Evolutionary conservation across 2,797 vertebrate species (phyloP), one percentile per base, ranked within the genome.

Genomic region (Neosilurus hyrtlii): DNA sequence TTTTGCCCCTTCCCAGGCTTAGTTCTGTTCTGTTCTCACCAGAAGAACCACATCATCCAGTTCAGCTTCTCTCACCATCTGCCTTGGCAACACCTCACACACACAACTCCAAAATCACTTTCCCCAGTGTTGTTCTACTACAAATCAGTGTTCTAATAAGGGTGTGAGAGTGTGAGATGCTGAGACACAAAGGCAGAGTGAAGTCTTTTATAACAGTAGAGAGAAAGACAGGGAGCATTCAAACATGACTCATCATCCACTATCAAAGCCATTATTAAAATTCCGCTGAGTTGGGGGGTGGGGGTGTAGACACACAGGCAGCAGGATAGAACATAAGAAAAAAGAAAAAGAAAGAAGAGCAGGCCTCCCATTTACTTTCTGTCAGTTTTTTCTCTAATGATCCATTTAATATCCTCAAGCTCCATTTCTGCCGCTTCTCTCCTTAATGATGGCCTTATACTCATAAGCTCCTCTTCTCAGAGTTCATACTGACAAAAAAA

Each of bases 181-280:
- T 70, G 78, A 62, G 56, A 9, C 43, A 63, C 43, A n/a, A 66
- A 54, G 12, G 37, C 22, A 57, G 35, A 70, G 15, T 54, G 57
- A 68, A 79, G 20, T 51, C 62, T 79, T 79, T 78, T 67, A 85
- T 26, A 52, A 22, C 51, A 15, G 52, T 14, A 37, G 37, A 70
- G 15, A 79, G 51, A 26, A 56, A 81, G 51, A 81, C 4, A 12
- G 82, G 5, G 56, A 37, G 51, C 20, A 35, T 73, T 61, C 73
- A 63, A 77, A 85, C 74, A 84, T 87, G 87, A 88, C 82, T 83
- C 84, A 86, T 68, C 30, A n/a, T 52, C 15, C 54, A 18, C 12
- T 49, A 83, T 83, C 67, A 82, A 84, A 82, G 15, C 66, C 30
- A 86, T 82, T 59, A 83, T 30, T n/a, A n/a, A 35, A 71, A 81